Conservation (phyloP, 2,113 vertebrate species). For the Salvelinus fontinalis region DNA sequence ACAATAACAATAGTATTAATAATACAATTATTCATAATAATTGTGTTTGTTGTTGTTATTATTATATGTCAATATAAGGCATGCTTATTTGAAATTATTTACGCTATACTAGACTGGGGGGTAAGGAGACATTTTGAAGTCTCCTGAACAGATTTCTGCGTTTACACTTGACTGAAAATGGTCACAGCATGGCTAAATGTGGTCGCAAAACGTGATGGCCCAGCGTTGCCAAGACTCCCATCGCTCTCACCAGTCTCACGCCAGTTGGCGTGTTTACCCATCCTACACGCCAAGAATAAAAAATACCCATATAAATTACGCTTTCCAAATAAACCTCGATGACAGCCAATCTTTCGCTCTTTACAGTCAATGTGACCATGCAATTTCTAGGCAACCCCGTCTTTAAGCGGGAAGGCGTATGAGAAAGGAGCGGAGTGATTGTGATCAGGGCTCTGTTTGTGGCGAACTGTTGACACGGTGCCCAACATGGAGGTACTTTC, state of each 20-base stretch:
- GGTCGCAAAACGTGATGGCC: slow-evolving; percentile 71
- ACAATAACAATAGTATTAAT: background rate
- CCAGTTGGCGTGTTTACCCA: slow-evolving; percentile 72
- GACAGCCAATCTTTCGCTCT: slow-evolving; percentile 53
- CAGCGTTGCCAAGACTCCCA: slow-evolving; percentile 69
- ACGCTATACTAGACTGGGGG: slow-evolving; percentile 3
- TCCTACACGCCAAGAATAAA: slow-evolving; percentile 63
- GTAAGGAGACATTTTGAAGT: slow-evolving; percentile 45
- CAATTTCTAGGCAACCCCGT: slow-evolving; percentile 28
- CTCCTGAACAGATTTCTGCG: slow-evolving; percentile 62
- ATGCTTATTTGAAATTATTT: background rate
- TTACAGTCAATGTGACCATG: slow-evolving; percentile 56
- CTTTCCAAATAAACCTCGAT: slow-evolving; percentile 64
- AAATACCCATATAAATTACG: slow-evolving; percentile 72
- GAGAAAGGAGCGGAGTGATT: slow-evolving; percentile 55
- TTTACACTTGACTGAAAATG: slow-evolving; percentile 68
- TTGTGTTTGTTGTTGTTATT: too few species aligned
- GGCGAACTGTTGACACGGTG: slow-evolving; percentile 43
- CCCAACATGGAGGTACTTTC: slow-evolving; percentile 29
- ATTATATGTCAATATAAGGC: background rate
- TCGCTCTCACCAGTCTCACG: slow-evolving; percentile 61
- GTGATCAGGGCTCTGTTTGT: slow-evolving; percentile 62
- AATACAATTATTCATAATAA: too few species aligned
- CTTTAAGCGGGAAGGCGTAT: background rate
- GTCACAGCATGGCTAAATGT: slow-evolving; percentile 75